A percentile compares a stretch with the other conserved stretches of the same genome.
phyloP scores from a whole-genome alignment of 2,888 invertebrate species.

The Craniophora ligustri region DNA sequence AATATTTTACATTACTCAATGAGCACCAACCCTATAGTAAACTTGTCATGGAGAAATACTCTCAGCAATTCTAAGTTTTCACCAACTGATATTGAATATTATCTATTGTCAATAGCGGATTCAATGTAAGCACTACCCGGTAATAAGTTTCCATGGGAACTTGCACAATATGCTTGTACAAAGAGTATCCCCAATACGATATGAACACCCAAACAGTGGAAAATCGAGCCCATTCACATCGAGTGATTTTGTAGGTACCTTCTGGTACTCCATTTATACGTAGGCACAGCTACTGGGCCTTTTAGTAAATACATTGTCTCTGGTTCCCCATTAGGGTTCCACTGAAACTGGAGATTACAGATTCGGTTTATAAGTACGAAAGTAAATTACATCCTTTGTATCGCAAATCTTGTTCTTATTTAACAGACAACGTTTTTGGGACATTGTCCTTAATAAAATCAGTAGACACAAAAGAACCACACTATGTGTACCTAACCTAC shows the following conservation, averaged over 20 bases:
- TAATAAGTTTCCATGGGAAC: no score
- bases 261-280: no score
- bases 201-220: not conserved
- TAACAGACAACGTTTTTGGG: constrained; percentile 13
- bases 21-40: no score
- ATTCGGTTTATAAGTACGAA: constrained; percentile 27
- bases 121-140: no score
- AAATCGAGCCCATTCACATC: not conserved
- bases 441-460: constrained; percentile 19
- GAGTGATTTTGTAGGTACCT: not conserved
- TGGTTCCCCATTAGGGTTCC: constrained; percentile 18
- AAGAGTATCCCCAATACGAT: no score
- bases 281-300: no score
- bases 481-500: not conserved
- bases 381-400: constrained; percentile 20
- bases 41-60: no score
- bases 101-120: no score
- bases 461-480: constrained; percentile 13
- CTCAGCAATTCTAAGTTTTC: no score
- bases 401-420: constrained; percentile 10
- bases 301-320: constrained; percentile 10
- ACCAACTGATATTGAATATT: no score
- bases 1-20: no score
- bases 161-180: no score
- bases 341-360: constrained; percentile 27